A percentile compares a stretch with the other conserved stretches of the same genome.
phyloP scores from a whole-genome alignment of 2,888 invertebrate genomes.

The Drosophila hamatofila region DNA sequence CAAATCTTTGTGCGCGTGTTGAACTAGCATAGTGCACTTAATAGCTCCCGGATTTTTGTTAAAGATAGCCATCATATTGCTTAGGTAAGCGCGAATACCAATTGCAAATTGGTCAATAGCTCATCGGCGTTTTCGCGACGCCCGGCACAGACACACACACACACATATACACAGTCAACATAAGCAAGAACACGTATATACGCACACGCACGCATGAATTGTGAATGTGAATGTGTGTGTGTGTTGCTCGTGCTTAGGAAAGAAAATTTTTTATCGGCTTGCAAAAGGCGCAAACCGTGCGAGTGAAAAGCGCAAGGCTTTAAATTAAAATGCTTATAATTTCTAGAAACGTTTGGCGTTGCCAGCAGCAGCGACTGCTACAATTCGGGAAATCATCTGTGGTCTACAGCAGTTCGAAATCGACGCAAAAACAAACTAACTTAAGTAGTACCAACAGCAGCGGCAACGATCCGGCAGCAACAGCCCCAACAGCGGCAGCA shows the following conservation, averaged over 20 bases:
- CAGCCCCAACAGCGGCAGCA: conserved; percentile 35
- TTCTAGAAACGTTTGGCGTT: conserved; percentile 72
- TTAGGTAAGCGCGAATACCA: conserved; percentile 34
- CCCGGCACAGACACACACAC: conserved; percentile 59
- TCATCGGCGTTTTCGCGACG: conserved; percentile 75
- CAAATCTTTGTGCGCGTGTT: conserved; percentile 9
- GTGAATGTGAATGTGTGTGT: conserved; percentile 37
- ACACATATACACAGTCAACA: neutral
- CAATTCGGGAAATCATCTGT: conserved; percentile 50
- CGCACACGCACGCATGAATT: conserved; percentile 17
- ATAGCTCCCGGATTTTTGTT: conserved; percentile 2
- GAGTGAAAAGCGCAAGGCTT: conserved; percentile 14
- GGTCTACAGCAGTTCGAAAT: conserved; percentile 32
- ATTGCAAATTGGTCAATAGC: conserved; percentile 42
- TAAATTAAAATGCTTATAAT: conserved; percentile 74
- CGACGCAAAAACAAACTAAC: conserved; percentile 29
- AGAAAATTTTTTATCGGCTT: conserved; percentile 41
- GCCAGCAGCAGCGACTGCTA: conserved; percentile 59
- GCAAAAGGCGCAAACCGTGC: conserved; percentile 32
- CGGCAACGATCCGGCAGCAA: conserved; percentile 28
- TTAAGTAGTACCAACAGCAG: conserved; percentile 19
- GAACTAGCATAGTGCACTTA: conserved; percentile 2
- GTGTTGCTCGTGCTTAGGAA: conserved; percentile 63
- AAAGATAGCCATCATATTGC: neutral
- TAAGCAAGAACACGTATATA: conserved; percentile 10